A percentile compares a stretch with the other conserved stretches of the same genome.
Conservation (phyloP, 2,113 vertebrate species). For the Hippocampus barbouri region DNA sequence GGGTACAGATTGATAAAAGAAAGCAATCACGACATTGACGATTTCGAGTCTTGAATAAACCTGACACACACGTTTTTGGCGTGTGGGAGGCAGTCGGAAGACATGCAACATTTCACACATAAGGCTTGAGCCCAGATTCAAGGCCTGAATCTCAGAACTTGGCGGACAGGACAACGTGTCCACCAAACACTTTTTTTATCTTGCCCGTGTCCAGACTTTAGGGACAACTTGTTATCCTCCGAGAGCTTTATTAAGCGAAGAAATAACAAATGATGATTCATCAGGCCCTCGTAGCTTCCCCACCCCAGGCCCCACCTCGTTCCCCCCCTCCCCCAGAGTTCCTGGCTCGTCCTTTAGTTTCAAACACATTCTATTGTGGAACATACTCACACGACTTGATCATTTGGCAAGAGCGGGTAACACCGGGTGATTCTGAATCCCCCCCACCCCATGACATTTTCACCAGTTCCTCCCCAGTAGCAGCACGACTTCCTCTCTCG, state of each 20-base stretch:
- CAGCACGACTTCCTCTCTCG: slow-evolving; percentile 60
- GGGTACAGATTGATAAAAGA: too few relatives aligned
- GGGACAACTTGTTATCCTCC: not conserved
- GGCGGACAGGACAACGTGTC: not conserved
- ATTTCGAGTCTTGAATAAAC: not conserved
- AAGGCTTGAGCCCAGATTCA: not conserved
- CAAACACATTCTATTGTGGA: slow-evolving; percentile 26
- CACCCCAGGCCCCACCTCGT: not conserved
- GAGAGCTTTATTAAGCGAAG: not conserved
- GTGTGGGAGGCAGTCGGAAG: not conserved
- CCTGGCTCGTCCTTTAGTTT: slow-evolving; percentile 7
- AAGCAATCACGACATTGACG: too few relatives aligned
- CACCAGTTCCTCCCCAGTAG: slow-evolving; percentile 53
- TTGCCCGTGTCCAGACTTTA: not conserved
- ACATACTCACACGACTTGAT: slow-evolving; percentile 44
- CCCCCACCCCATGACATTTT: not conserved
- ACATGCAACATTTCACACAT: not conserved
- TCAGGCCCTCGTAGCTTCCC: not conserved
- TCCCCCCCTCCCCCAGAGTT: not conserved
- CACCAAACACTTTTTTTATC: not conserved
- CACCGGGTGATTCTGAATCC: slow-evolving; percentile 4
- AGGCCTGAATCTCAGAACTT: not conserved
- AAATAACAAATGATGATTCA: not conserved
- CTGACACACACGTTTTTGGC: not conserved
- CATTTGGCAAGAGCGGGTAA: slow-evolving; percentile 64